Conservation (phyloP, 2,113 vertebrate genomes). For the Pseudolaguvia tuberculata region DNA sequence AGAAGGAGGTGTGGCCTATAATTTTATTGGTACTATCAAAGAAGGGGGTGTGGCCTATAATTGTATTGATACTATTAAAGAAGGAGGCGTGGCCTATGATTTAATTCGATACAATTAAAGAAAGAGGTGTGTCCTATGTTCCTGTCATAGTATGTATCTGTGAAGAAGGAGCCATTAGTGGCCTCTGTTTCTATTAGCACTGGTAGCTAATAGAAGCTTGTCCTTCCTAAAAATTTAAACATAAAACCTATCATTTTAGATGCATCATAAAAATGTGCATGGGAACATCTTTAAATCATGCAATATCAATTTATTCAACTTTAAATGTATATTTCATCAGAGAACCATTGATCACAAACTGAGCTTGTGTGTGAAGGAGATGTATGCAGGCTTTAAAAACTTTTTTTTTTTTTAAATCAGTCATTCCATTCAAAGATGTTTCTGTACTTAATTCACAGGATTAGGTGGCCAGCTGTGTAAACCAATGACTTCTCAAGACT, state of each 20-base stretch:
- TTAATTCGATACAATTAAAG: not conserved
- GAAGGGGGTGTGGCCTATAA: not conserved
- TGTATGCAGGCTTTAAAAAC: not conserved
- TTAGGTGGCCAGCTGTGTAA: not conserved
- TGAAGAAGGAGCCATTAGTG: too few relatives aligned
- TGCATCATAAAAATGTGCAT: too few relatives aligned
- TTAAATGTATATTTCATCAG: not conserved
- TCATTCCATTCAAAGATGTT: not conserved
- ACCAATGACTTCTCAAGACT: constrained; percentile 5
- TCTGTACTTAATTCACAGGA: not conserved
- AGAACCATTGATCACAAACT: not conserved
- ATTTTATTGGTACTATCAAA: not conserved
- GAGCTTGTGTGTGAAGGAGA: not conserved
- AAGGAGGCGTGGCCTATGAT: not conserved
- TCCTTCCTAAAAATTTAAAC: too few relatives aligned
- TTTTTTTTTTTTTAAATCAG: not conserved
- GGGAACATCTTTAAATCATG: not conserved
- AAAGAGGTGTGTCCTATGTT: not conserved
- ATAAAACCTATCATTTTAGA: too few relatives aligned
- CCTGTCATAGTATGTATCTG: too few relatives aligned
- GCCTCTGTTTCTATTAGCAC: not conserved
- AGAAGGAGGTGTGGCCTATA: not conserved
- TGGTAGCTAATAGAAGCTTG: too few relatives aligned
- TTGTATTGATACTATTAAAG: not conserved
- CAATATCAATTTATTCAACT: not conserved